Percentiles rank a stretch among this genome's conserved stretches.
Conservation (phyloP, 2,113 vertebrate genomes). For the Azemiops feae region DNA sequence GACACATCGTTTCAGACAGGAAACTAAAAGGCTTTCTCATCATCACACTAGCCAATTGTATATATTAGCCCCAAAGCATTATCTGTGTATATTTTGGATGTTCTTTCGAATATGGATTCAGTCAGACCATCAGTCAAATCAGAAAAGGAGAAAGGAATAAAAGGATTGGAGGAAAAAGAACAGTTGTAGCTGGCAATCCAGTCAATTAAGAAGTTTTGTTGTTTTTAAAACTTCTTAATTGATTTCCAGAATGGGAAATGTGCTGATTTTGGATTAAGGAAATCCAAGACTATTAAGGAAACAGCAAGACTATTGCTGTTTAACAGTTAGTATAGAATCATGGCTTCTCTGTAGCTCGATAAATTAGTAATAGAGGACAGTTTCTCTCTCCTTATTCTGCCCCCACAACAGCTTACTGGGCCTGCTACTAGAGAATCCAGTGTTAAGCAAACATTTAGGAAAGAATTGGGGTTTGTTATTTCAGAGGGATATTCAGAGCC, state of each 20-base stretch:
- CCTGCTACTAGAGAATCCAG: not conserved
- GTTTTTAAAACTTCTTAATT: not conserved
- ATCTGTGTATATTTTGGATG: conserved; percentile 43
- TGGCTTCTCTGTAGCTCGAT: not conserved
- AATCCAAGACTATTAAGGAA: not conserved
- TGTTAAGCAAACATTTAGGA: not conserved
- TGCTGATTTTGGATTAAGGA: not conserved
- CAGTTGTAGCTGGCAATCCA: not conserved
- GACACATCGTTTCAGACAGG: conserved; percentile 25
- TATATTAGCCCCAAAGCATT: conserved; percentile 31
- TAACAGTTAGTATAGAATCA: not conserved
- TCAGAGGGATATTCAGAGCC: not conserved
- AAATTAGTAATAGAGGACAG: not conserved
- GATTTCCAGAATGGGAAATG: conserved; percentile 3
- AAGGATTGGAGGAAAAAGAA: conserved; percentile 24
- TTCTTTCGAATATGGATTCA: conserved; percentile 21
- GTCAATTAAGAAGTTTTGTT: conserved; percentile 8
- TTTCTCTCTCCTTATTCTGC: not conserved
- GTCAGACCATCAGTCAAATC: conserved; percentile 30
- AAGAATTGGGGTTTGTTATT: conserved; percentile 14
- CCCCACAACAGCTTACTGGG: not conserved
- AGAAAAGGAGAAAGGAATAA: not conserved
- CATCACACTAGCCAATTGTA: not conserved
- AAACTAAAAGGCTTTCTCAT: not conserved
- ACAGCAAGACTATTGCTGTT: not conserved